Percentiles rank a stretch among this genome's conserved stretches.
Evolutionary conservation across 2,888 invertebrate species (phyloP).

Genomic region (Plagodis dolabraria): DNA sequence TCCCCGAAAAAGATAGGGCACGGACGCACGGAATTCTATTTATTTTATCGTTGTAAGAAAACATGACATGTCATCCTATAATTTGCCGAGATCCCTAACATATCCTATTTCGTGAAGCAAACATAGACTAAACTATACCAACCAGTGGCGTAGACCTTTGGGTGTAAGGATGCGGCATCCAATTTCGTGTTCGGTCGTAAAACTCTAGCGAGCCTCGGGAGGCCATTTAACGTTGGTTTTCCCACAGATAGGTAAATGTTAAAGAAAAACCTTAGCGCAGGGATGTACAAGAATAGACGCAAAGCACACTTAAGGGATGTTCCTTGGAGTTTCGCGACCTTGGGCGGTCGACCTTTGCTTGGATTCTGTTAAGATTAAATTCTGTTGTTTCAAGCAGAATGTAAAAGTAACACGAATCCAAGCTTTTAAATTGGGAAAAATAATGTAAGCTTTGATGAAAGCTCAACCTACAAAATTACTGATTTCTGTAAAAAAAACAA

Average conservation of each 20-base stretch:
- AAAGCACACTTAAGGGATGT: conserved; percentile 40
- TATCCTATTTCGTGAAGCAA: conserved; percentile 35
- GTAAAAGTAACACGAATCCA: conserved; percentile 19
- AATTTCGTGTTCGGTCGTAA: conserved; percentile 39
- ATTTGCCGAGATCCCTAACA: conserved; percentile 40
- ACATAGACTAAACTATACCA: conserved; percentile 32
- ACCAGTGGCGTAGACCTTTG: conserved; percentile 35
- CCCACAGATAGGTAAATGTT: conserved; percentile 40
- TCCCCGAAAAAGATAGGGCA: conserved; percentile 32
- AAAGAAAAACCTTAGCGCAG: conserved; percentile 36
- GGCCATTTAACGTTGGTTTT: conserved; percentile 41
- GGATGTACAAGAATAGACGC: conserved; percentile 37
- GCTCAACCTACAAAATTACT: conserved; percentile 12
- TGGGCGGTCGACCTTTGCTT: conserved; percentile 29
- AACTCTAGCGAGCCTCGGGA: conserved; percentile 33
- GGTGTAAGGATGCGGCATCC: conserved; percentile 32
- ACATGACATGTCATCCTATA: conserved; percentile 44
- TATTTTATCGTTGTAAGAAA: conserved; percentile 41
- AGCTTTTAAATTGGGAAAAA: conserved; percentile 21
- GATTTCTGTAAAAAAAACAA: no score
- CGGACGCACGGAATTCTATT: conserved; percentile 35
- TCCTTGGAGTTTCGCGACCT: conserved; percentile 32
- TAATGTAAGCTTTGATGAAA: conserved; percentile 24
- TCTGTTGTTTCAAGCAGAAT: conserved; percentile 29
- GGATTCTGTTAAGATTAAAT: conserved; percentile 32